Conservation (phyloP, 2,888 invertebrate species). For the Smittia aterrima region DNA sequence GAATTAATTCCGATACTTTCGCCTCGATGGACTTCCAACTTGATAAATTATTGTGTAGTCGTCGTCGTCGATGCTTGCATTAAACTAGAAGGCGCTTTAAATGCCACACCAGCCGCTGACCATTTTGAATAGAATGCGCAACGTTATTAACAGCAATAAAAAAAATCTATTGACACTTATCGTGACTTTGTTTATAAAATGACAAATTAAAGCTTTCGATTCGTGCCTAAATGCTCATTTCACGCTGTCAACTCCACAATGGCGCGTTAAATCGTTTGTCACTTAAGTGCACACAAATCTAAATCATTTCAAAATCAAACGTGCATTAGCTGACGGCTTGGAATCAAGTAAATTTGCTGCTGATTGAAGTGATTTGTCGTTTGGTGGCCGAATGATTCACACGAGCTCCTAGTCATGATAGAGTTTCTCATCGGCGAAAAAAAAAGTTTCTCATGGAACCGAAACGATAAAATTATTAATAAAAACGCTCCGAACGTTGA, state of each 20-base stretch:
- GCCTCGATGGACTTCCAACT: slow-evolving; percentile 10
- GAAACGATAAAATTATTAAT: slow-evolving; percentile 40
- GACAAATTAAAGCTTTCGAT: slow-evolving; percentile 26
- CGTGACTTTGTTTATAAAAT: slow-evolving; percentile 41
- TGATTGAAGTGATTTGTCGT: slow-evolving; percentile 3
- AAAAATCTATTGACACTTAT: slow-evolving; percentile 42
- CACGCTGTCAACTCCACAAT: background rate
- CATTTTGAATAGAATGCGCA: slow-evolving; percentile 4
- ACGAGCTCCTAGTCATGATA: background rate
- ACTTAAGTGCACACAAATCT: slow-evolving; percentile 6
- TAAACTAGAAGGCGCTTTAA: background rate
- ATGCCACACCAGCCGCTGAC: background rate
- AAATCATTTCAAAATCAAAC: background rate
- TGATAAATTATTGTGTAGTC: background rate
- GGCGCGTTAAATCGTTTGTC: background rate
- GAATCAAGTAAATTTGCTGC: background rate
- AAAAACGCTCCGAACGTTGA: slow-evolving; percentile 21
- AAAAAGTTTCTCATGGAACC: slow-evolving; percentile 34
- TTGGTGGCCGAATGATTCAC: slow-evolving; percentile 15
- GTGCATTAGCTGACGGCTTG: background rate
- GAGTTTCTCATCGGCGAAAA: slow-evolving; percentile 13
- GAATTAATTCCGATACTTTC: slow-evolving; percentile 24
- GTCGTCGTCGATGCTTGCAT: background rate
- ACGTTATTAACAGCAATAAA: slow-evolving; percentile 32
- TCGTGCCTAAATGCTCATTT: slow-evolving; percentile 23